Evolutionary conservation across 2,113 vertebrate genomes (phyloP), one percentile per base, ranked within the genome.

Genomic region (Epinephelus cyanopodus): DNA sequence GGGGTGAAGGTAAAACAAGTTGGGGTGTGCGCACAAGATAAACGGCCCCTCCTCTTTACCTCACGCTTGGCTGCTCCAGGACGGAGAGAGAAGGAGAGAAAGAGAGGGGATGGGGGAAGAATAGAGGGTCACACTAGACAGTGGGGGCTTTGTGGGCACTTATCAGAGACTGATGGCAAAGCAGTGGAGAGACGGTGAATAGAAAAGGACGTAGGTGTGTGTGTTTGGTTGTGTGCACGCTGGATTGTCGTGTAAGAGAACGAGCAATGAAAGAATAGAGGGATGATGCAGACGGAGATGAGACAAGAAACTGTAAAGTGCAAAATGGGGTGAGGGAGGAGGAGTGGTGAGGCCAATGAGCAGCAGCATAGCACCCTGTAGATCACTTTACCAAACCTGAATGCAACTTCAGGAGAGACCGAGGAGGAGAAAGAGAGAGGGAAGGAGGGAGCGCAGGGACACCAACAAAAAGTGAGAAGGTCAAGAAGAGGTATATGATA

Each of bases 121-220:
- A 92, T 91, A 79, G 81, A 90, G 87, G 90, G 92, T 92, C 87
- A 87, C 82, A 83, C 75, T 33, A 93, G 87, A 94, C 93, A 98
- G 97, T 97, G 95, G 94, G 85, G 94, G 96, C 97, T 99, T 99
- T 99, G 97, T 99, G 97, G 95, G 87, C 93, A 92, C 94, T 96
- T 96, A 97, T 96, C 96, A 91, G 79, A 82, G 83, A 86, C 84
- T 84, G 91, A 90, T 94, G 94, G 66, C 25, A 84, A 89, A 87
- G 92, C 85, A 81, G 88, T 79, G 89, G 94, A 91, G 94, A 91
- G 78, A 89, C 82, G 50, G 58, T 85, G 91, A 89, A 90, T 87
- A 92, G 94, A 89, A 84, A 93, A 93, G 93, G 95, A 95, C 89
- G 87, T 82, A 87, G 83, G 92, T 78, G 85, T 82, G 70, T 68